phyloP scores from a whole-genome alignment of 2,113 vertebrate genomes.

The Nycticorax nycticorax region DNA sequence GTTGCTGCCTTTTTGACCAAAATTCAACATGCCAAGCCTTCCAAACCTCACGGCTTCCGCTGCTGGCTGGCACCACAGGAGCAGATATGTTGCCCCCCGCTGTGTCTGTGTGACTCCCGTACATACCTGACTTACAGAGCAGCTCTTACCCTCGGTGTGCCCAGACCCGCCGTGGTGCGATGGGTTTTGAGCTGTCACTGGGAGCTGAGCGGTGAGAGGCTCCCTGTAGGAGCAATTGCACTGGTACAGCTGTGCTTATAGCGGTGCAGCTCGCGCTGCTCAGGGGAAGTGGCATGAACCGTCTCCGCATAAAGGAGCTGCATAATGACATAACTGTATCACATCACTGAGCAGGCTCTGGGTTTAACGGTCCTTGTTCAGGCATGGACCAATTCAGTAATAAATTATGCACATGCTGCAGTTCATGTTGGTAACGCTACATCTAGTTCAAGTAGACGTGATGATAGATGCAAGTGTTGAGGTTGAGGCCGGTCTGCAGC shows the following conservation, averaged over 20 bases:
- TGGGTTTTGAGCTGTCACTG: background rate
- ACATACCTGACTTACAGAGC: background rate
- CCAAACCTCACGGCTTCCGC: background rate
- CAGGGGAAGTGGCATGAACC: background rate
- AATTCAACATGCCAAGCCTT: background rate
- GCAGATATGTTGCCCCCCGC: background rate
- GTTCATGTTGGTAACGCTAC: background rate
- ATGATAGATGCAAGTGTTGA: background rate
- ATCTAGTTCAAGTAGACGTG: background rate
- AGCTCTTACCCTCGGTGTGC: background rate
- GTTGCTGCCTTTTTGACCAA: background rate
- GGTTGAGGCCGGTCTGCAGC: background rate
- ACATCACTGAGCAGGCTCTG: background rate
- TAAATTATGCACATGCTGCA: background rate
- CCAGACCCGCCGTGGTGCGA: background rate
- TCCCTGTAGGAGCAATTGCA: background rate
- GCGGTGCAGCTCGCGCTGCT: background rate
- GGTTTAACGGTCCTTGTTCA: background rate
- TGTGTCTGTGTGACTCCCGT: background rate
- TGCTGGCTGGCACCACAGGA: background rate
- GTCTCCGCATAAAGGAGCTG: fast-evolving
- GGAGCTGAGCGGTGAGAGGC: background rate
- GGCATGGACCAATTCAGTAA: background rate
- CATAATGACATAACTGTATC: background rate
- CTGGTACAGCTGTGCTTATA: background rate